A percentile compares a stretch with the other conserved stretches of the same genome.
Conservation (phyloP, 2,113 vertebrate genomes). For the Drymodes brunneopygia region DNA sequence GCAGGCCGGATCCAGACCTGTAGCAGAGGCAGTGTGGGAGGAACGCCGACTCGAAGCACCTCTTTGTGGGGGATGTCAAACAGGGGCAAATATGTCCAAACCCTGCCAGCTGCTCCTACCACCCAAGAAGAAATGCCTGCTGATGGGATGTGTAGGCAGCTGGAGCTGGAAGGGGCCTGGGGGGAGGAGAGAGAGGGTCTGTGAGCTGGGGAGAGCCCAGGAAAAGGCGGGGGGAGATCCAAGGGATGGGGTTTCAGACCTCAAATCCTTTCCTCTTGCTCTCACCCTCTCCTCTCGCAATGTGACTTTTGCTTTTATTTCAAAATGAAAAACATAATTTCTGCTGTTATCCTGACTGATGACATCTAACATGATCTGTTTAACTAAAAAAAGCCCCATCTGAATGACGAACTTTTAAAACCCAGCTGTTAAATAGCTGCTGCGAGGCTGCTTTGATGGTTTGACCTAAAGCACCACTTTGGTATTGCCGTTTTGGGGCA, state of each 20-base stretch:
- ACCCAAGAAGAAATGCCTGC: slow-evolving; percentile 55
- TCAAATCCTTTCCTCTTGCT: neutral
- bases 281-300: neutral
- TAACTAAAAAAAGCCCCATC: neutral
- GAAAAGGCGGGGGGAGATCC: neutral
- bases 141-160: slow-evolving; percentile 38
- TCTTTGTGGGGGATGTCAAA: slow-evolving; percentile 63
- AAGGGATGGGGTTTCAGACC: neutral
- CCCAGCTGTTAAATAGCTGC: slow-evolving; percentile 18
- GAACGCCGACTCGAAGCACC: slow-evolving; percentile 29
- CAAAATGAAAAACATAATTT: neutral
- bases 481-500: neutral
- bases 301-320: neutral
- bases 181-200: neutral
- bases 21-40: slow-evolving; percentile 50
- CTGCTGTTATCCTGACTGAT: neutral
- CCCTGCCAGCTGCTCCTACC: slow-evolving; percentile 55
- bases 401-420: neutral
- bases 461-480: neutral
- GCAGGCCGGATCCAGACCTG: slow-evolving; percentile 44
- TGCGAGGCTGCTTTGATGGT: neutral
- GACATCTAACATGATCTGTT: neutral
- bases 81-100: slow-evolving; percentile 56
- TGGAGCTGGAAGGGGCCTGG: slow-evolving; percentile 1
- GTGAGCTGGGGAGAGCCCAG: neutral